These are phyloP conservation scores for Percina caprodes DNA, from an alignment of 2,113 vertebrate genomes.

Conservation along the genomic window DNA sequence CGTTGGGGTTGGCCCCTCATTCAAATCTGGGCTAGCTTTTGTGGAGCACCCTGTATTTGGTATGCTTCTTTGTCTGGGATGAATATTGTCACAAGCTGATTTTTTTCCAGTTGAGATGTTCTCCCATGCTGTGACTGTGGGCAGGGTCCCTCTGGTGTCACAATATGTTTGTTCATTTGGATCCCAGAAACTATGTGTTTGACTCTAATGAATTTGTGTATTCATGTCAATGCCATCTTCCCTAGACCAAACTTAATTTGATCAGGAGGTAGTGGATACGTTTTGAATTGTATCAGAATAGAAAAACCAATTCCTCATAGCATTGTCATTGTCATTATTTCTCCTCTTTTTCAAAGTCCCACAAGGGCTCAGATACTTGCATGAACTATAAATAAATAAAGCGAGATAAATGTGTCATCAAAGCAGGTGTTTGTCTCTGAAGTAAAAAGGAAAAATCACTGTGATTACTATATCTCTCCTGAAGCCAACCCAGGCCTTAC, in stretches of 20 bases:
- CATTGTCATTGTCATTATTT: neutral
- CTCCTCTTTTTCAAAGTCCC: conserved; percentile 39
- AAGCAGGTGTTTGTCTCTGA: conserved; percentile 49
- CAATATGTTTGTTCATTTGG: conserved; percentile 6
- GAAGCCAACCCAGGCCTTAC: conserved; percentile 39
- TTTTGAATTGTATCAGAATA: conserved; percentile 3
- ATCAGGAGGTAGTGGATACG: conserved; percentile 4
- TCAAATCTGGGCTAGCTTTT: conserved; percentile 72
- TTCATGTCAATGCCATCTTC: conserved; percentile 22
- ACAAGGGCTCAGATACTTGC: conserved; percentile 1
- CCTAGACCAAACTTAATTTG: neutral
- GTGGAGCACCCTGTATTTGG: conserved; percentile 67
- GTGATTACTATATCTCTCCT: conserved; percentile 27
- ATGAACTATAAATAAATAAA: conserved; percentile 32
- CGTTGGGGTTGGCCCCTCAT: conserved; percentile 75
- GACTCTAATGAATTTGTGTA: neutral
- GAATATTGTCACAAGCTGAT: conserved; percentile 72
- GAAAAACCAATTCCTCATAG: conserved; percentile 12
- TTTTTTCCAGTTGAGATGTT: conserved; percentile 69
- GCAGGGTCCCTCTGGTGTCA: conserved; percentile 19
- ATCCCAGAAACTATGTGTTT: conserved; percentile 27
- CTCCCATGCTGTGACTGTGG: conserved; percentile 56
- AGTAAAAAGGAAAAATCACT: conserved; percentile 26
- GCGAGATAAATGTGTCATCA: conserved; percentile 21
- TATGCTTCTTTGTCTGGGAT: conserved; percentile 78